phyloP scores from a whole-genome alignment of 1,140 invertebrate species.

The Hydropsyche tenuis region DNA sequence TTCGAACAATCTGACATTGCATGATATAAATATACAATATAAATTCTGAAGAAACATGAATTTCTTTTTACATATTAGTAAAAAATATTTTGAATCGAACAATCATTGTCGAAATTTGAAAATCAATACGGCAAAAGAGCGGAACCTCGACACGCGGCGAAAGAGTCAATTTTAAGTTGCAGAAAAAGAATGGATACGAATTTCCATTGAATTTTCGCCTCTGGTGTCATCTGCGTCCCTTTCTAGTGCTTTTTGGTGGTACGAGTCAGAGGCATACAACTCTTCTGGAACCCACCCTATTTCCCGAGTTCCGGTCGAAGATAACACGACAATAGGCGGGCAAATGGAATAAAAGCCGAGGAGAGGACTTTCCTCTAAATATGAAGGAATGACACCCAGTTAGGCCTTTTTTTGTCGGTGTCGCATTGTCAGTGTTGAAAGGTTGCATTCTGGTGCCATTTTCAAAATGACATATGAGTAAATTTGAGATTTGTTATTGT shows the following conservation, averaged over 20 bases:
- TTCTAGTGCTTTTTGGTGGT: not conserved
- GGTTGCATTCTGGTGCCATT: too few relatives aligned
- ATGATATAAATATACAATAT: too few relatives aligned
- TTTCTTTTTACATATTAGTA: too few relatives aligned
- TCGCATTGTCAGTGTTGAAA: too few relatives aligned
- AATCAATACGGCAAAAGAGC: conserved; percentile 45
- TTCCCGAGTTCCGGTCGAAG: conserved; percentile 47
- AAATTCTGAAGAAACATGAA: too few relatives aligned
- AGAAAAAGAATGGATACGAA: conserved; percentile 47
- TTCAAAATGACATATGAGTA: too few relatives aligned
- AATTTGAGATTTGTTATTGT: too few relatives aligned
- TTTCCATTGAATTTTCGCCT: conserved; percentile 47
- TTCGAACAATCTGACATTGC: conserved; percentile 8
- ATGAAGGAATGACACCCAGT: conserved; percentile 37
- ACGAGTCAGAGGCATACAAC: not conserved
- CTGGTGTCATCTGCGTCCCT: conserved; percentile 28
- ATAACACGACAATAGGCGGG: conserved; percentile 49
- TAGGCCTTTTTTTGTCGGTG: too few relatives aligned
- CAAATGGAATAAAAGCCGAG: conserved; percentile 48
- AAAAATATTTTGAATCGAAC: too few relatives aligned
- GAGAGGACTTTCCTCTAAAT: conserved; percentile 36
- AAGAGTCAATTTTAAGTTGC: conserved; percentile 46
- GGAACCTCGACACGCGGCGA: conserved; percentile 26
- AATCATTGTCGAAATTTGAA: conserved; percentile 45
- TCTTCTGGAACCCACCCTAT: conserved; percentile 8